phyloP scores from a whole-genome alignment of 2,888 invertebrate genomes.

The Petrolisthes cinctipes region DNA sequence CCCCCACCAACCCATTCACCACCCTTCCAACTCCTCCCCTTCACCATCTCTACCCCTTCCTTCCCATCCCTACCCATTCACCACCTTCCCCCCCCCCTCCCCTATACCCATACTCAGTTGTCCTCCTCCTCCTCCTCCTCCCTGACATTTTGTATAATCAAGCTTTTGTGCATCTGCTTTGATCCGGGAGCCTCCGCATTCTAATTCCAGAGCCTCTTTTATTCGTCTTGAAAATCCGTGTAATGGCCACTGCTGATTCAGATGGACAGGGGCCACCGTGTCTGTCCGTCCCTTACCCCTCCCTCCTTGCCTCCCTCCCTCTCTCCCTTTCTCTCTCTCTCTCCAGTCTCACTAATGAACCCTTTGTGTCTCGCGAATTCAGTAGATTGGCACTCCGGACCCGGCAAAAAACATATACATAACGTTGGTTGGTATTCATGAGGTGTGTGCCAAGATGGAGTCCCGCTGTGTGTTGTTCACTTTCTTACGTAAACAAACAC shows the following conservation, averaged over 20 bases:
- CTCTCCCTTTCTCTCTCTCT: not conserved
- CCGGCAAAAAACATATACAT: not conserved
- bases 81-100: not conserved
- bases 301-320: not conserved
- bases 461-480: not conserved
- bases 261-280: not conserved
- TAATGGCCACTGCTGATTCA: not conserved
- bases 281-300: not conserved
- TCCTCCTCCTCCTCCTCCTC: not conserved
- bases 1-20: not conserved
- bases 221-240: not conserved
- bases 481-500: too few relatives aligned
- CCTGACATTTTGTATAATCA: slow-evolving; percentile 18
- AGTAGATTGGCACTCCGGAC: not conserved
- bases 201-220: slow-evolving; percentile 13
- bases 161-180: slow-evolving; percentile 5
- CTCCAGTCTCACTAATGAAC: not conserved
- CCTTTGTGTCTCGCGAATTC: slow-evolving; percentile 1
- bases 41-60: not conserved
- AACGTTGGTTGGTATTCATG: not conserved
- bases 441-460: not conserved
- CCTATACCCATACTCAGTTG: too few relatives aligned
- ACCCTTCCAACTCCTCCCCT: not conserved
- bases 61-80: not conserved
- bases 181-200: slow-evolving; percentile 12